Percentiles rank a stretch among this genome's conserved stretches.
These are phyloP conservation scores for Asteroscopus sphinx DNA, from an alignment of 2,888 invertebrate genomes.

Conservation along the genomic window DNA sequence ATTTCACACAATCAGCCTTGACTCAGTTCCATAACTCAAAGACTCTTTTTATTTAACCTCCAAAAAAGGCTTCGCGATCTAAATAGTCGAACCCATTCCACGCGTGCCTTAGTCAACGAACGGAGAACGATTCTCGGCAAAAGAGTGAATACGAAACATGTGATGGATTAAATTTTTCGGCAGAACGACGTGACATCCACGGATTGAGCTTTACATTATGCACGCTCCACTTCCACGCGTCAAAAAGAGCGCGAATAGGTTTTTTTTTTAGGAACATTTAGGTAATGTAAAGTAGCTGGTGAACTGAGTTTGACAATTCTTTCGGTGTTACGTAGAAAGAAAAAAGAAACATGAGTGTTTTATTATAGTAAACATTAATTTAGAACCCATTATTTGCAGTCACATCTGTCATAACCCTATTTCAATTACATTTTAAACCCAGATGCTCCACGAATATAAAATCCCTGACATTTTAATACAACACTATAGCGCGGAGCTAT, in stretches of 20 bases:
- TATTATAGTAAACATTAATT: neutral
- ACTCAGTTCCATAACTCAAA: conserved; percentile 5
- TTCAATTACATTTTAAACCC: conserved; percentile 52
- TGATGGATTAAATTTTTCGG: conserved; percentile 87
- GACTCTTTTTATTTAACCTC: conserved; percentile 4
- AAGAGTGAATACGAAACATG: conserved; percentile 64
- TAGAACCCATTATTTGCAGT: conserved; percentile 25
- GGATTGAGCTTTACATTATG: conserved; percentile 80
- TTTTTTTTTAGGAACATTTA: conserved; percentile 52
- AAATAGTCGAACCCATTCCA: conserved; percentile 37
- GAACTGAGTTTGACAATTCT: conserved; percentile 53
- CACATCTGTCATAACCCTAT: conserved; percentile 46
- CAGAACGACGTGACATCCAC: conserved; percentile 77
- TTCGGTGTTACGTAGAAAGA: conserved; percentile 2
- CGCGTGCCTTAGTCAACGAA: conserved; percentile 60
- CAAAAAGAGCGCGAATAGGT: conserved; percentile 53
- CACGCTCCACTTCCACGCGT: conserved; percentile 63
- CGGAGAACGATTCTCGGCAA: conserved; percentile 56
- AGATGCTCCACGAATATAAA: conserved; percentile 31
- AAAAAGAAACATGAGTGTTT: too few species aligned
- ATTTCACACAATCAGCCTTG: too few species aligned
- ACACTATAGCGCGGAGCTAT: conserved; percentile 47
- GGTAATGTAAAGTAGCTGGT: conserved; percentile 55
- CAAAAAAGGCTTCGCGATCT: conserved; percentile 17
- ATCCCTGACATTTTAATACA: conserved; percentile 52